Evolutionary conservation across 1,140 invertebrate genomes (phyloP).

Genomic region (Pristionchus pacificus): DNA sequence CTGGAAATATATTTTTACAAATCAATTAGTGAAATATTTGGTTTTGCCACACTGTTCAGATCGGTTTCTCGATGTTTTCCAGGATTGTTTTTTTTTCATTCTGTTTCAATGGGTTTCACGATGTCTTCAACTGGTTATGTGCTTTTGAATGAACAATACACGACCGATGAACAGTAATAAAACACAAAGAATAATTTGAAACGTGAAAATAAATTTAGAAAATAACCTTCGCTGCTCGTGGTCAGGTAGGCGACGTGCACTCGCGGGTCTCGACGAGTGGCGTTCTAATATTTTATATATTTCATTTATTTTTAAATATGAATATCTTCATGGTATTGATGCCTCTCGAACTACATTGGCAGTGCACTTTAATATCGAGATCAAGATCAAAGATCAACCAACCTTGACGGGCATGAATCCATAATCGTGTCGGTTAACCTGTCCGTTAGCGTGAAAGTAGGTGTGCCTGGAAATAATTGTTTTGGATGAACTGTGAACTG

Average conservation of each 20-base stretch:
- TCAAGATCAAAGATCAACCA: too few species aligned
- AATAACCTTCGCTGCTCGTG: slow-evolving; percentile 52
- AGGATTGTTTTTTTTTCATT: slow-evolving; percentile 24
- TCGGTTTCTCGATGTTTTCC: slow-evolving; percentile 12
- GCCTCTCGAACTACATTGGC: too few species aligned
- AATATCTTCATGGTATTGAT: too few species aligned
- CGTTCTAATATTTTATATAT: too few species aligned
- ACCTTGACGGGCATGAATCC: slow-evolving; percentile 58
- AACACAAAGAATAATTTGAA: slow-evolving; percentile 5
- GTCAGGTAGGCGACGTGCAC: slow-evolving; percentile 56
- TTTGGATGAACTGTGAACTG: too few species aligned
- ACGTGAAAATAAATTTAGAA: neutral
- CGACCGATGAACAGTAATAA: neutral
- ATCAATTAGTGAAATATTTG: neutral
- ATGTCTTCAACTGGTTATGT: neutral
- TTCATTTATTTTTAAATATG: too few species aligned
- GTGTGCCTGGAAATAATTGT: slow-evolving; percentile 46
- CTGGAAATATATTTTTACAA: slow-evolving; percentile 30
- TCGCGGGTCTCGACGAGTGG: slow-evolving; percentile 53
- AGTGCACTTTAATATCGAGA: too few species aligned
- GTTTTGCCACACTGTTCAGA: neutral
- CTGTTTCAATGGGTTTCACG: slow-evolving; percentile 9
- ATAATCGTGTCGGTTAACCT: slow-evolving; percentile 53
- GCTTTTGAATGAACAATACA: neutral
- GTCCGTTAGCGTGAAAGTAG: slow-evolving; percentile 45